These are phyloP conservation scores for Salticus scenicus DNA, from an alignment of 2,888 invertebrate genomes.

Conservation along the genomic window DNA sequence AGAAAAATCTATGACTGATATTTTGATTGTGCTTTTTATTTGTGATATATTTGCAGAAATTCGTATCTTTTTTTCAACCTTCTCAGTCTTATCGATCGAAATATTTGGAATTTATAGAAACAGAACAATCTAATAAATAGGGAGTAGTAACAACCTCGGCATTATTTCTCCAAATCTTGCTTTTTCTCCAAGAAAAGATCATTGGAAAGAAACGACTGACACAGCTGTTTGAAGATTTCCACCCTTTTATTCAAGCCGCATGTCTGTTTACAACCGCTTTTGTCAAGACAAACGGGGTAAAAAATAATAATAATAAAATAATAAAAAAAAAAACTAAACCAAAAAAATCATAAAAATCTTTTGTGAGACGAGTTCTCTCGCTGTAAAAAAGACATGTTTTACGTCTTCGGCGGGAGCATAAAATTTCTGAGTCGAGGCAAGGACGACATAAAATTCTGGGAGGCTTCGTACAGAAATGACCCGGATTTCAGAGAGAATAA, in stretches of 20 bases:
- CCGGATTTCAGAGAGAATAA: constrained; percentile 22
- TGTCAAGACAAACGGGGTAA: constrained; percentile 22
- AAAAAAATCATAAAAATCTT: constrained; percentile 22
- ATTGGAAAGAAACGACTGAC: background rate
- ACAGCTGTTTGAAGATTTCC: constrained; percentile 21
- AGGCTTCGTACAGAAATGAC: constrained; percentile 38
- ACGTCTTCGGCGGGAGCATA: constrained; percentile 35
- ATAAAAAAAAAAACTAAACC: constrained; percentile 34
- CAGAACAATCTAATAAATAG: too few relatives aligned
- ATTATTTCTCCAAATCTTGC: too few relatives aligned
- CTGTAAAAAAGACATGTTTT: constrained; percentile 55
- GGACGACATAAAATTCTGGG: constrained; percentile 19
- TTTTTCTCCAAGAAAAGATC: too few relatives aligned
- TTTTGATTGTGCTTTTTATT: too few relatives aligned
- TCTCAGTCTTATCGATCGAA: too few relatives aligned
- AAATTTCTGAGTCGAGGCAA: constrained; percentile 7
- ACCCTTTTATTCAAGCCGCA: constrained; percentile 29
- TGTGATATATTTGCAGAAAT: too few relatives aligned
- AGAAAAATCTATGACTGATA: too few relatives aligned
- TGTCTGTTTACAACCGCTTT: constrained; percentile 37
- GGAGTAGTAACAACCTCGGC: too few relatives aligned
- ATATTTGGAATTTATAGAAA: too few relatives aligned
- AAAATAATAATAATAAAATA: background rate
- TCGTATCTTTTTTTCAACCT: too few relatives aligned
- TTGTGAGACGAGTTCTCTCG: background rate